These are phyloP conservation scores for Promerops cafer DNA, from an alignment of 2,113 vertebrate species.

Conservation along the genomic window DNA sequence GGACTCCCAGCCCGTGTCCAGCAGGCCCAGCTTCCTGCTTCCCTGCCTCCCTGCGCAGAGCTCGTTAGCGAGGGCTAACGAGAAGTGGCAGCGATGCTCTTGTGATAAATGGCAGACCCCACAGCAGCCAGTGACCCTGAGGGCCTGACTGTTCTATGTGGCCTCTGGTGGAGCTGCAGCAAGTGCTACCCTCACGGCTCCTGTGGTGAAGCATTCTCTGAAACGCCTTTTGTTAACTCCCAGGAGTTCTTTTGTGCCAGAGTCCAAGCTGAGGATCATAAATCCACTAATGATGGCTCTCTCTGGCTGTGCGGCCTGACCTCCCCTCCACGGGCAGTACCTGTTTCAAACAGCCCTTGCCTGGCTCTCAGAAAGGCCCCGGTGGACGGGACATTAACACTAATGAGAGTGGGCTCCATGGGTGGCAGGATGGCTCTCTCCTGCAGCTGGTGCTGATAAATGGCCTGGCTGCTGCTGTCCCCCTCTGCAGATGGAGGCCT, in stretches of 20 bases:
- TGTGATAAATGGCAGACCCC: neutral
- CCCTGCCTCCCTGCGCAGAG: neutral
- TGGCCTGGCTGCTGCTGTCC: neutral
- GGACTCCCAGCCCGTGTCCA: neutral
- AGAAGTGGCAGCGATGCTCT: neutral
- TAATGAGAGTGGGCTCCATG: neutral
- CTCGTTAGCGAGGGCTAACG: accelerated
- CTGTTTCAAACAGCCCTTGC: neutral
- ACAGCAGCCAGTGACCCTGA: neutral
- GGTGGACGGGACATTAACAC: neutral
- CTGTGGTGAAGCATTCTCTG: neutral
- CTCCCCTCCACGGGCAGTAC: neutral
- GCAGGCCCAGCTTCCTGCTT: neutral
- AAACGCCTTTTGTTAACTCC: neutral
- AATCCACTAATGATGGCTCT: neutral
- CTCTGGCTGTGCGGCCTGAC: neutral
- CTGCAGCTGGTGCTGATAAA: neutral
- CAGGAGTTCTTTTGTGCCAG: neutral
- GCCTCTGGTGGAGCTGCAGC: neutral
- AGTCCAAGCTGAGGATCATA: neutral
- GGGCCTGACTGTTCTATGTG: neutral
- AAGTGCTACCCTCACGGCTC: neutral
- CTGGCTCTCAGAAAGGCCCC: neutral
- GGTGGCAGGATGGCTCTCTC: neutral
- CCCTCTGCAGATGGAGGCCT: neutral